Evolutionary conservation across 2,888 invertebrate species (phyloP).

Genomic region (Heteromyza rotundicornis): DNA sequence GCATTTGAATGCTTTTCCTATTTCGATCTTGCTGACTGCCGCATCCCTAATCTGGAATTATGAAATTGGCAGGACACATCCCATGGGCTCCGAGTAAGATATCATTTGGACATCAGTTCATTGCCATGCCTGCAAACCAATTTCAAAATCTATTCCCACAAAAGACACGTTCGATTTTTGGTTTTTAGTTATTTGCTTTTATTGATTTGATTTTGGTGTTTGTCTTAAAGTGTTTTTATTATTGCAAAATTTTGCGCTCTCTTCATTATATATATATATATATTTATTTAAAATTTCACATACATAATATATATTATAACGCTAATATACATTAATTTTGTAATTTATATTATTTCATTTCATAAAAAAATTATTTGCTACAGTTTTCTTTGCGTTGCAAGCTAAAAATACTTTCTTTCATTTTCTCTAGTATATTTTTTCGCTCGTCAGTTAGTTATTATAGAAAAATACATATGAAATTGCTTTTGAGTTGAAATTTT

Average conservation of each 20-base stretch:
- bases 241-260: background rate
- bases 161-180: no score
- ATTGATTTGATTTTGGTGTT: conserved; percentile 18
- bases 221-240: conserved; percentile 13
- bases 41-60: no score
- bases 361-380: background rate
- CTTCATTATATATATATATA: background rate
- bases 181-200: conserved; percentile 11
- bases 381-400: background rate
- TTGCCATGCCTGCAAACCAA: no score
- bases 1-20: no score
- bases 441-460: background rate
- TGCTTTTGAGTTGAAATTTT: background rate
- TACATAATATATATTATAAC: background rate
- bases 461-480: conserved; percentile 1
- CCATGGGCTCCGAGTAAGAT: no score
- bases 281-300: conserved; percentile 1
- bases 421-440: background rate
- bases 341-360: background rate
- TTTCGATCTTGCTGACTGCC: no score
- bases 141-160: no score
- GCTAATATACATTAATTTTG: conserved; percentile 18
- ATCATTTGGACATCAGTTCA: no score
- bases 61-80: no score
- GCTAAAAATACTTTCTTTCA: conserved; percentile 1